These are phyloP conservation scores for Xenopus laevis DNA, from an alignment of 2,113 vertebrate genomes.

Conservation along the genomic window DNA sequence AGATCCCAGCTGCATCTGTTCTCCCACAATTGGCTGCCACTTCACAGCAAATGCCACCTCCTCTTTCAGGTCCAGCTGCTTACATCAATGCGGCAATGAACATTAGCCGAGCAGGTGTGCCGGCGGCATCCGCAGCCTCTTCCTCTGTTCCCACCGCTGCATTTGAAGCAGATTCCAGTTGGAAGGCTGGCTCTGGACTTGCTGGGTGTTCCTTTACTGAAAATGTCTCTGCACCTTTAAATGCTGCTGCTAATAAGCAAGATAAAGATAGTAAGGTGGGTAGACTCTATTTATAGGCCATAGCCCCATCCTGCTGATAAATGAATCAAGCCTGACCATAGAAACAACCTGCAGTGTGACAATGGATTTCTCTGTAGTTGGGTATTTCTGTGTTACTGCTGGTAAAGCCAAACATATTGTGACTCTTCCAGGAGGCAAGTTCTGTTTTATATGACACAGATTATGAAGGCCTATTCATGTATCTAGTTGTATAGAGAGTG, in stretches of 20 bases:
- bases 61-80: slow-evolving; percentile 54
- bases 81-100: slow-evolving; percentile 59
- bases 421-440: too few species aligned
- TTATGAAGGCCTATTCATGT: too few species aligned
- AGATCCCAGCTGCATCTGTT: slow-evolving; percentile 67
- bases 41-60: slow-evolving; percentile 56
- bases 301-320: too few species aligned
- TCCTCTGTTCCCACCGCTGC: slow-evolving; percentile 67
- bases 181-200: slow-evolving; percentile 61
- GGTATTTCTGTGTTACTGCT: too few species aligned
- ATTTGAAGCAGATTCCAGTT: slow-evolving; percentile 72
- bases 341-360: too few species aligned
- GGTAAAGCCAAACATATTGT: too few species aligned
- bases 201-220: slow-evolving; percentile 64
- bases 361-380: too few species aligned
- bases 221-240: slow-evolving; percentile 52
- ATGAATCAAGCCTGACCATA: too few species aligned
- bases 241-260: slow-evolving; percentile 64
- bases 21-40: slow-evolving; percentile 64
- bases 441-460: too few species aligned
- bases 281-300: not conserved
- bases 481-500: too few species aligned
- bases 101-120: slow-evolving; percentile 58
- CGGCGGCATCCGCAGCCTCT: slow-evolving; percentile 73
- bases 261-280: slow-evolving; percentile 90